Evolutionary conservation across 2,113 vertebrate genomes (phyloP), one percentile per base, ranked within the genome.

Genomic region (Amphilophus citrinellus): DNA sequence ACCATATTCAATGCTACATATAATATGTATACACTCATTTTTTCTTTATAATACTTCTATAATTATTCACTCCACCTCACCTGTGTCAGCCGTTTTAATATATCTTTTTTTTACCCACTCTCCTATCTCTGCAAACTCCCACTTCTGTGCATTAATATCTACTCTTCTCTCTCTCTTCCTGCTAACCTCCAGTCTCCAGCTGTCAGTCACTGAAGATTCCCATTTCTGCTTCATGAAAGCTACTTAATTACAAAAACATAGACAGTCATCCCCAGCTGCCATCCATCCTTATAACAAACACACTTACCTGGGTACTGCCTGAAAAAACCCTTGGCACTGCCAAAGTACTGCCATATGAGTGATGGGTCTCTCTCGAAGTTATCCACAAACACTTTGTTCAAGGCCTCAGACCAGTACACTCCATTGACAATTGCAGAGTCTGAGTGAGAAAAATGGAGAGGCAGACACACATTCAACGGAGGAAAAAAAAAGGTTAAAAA

Each of bases 331-430:
- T 99, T 99, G 60, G 98, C 98, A 13, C 98, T 99, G 92, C 98
- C 98, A 81, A 99, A 99, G 92, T 99, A 99, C 77, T 99, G 98
- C 98, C 98, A 99, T 88, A 99, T 98, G 68, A 99, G 97, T 27
- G 98, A 98, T 4, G 98, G 98, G 86, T 99, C 98, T 80, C 96
- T 97, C 91, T 98, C 97, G 95, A 99, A 99, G 91, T 99, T 99
- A 88, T 99, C 98, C 78, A 99, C 98, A 88, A 99, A 99, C 37
- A 99, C 98, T 91, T 98, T 98, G 91, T 99, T 99, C 86, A 99
- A 95, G n/a, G 98, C 98, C 91, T 99, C 98, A 0, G 98, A 99
- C 98, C 98, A 99, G 91, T 96, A 99, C 62, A 99, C 98, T 20
- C 98, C 98, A 79, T 99, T 99, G 80, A 99, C 97, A 77, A 99